Evolutionary conservation across 2,888 invertebrate genomes (phyloP).

Genomic region (Caenorhabditis sp.): DNA sequence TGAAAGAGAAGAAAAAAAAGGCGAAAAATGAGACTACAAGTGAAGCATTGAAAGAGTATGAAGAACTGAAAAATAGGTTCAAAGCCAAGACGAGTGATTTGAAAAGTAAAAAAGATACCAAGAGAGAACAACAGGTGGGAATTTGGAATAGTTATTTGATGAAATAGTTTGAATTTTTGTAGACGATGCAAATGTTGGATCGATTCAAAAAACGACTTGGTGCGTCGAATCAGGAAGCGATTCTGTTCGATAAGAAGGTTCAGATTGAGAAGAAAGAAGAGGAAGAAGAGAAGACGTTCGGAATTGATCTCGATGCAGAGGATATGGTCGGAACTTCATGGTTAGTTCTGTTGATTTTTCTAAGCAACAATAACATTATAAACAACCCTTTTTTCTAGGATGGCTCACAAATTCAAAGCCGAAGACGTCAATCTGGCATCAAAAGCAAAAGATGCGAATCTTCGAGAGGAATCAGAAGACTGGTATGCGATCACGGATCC

Average conservation of each 20-base stretch:
- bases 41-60: slow-evolving; percentile 64
- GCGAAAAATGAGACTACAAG: slow-evolving; percentile 55
- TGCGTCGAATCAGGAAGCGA: slow-evolving; percentile 70
- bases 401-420: slow-evolving; percentile 61
- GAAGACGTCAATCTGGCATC: slow-evolving; percentile 59
- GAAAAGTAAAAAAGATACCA: slow-evolving; percentile 60
- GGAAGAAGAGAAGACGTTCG: slow-evolving; percentile 64
- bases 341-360: slow-evolving; percentile 26
- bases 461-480: slow-evolving; percentile 82
- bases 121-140: slow-evolving; percentile 61
- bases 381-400: too few species aligned
- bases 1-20: slow-evolving; percentile 68
- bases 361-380: too few species aligned
- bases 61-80: slow-evolving; percentile 59
- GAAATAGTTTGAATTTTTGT: slow-evolving; percentile 52
- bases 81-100: slow-evolving; percentile 61
- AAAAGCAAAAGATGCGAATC: slow-evolving; percentile 76
- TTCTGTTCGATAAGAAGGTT: slow-evolving; percentile 71
- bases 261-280: slow-evolving; percentile 56
- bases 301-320: slow-evolving; percentile 72
- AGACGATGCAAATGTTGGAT: slow-evolving; percentile 82
- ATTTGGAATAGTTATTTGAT: too few species aligned
- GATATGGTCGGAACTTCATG: slow-evolving; percentile 60
- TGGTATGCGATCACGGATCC: slow-evolving; percentile 98
- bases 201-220: slow-evolving; percentile 79